Conservation (phyloP, 2,797 vertebrate genomes). For the Helicolenus hilgendorfi region DNA sequence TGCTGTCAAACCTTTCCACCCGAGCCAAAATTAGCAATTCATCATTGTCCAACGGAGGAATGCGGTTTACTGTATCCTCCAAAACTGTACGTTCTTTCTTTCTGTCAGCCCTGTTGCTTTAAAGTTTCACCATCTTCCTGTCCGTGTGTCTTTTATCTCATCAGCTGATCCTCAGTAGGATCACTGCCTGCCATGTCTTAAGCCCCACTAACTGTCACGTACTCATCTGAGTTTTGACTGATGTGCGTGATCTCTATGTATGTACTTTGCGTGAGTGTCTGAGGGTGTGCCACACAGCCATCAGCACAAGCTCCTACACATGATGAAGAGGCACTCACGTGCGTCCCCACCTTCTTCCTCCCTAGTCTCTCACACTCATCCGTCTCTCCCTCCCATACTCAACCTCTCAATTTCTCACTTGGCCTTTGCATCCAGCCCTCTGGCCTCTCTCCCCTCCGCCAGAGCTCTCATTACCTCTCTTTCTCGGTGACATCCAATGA, state of each 20-base stretch:
- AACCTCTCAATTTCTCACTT: conserved; percentile 79
- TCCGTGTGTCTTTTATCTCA: neutral
- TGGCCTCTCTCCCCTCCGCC: conserved; percentile 55
- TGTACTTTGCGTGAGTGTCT: neutral
- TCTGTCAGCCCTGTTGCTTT: neutral
- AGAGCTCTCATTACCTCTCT: conserved; percentile 76
- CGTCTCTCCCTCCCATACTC: conserved; percentile 38
- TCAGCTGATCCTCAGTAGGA: neutral
- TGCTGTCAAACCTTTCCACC: conserved; percentile 49
- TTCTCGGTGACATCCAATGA: conserved; percentile 64
- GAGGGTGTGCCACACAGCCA: conserved; percentile 17
- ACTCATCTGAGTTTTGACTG: conserved; percentile 33
- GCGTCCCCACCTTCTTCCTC: neutral
- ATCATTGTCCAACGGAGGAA: conserved; percentile 12
- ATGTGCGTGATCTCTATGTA: neutral
- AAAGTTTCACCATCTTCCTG: neutral
- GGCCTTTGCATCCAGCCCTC: conserved; percentile 73
- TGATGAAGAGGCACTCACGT: conserved; percentile 61
- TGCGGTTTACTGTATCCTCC: conserved; percentile 9
- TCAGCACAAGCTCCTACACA: conserved; percentile 43
- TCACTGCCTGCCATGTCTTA: conserved; percentile 9
- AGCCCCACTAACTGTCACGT: conserved; percentile 27
- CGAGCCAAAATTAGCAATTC: conserved; percentile 56
- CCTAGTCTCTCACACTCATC: conserved; percentile 40
- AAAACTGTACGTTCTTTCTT: neutral